Conservation (phyloP, 2,888 invertebrate species). For the Clepsis dumicolana region DNA sequence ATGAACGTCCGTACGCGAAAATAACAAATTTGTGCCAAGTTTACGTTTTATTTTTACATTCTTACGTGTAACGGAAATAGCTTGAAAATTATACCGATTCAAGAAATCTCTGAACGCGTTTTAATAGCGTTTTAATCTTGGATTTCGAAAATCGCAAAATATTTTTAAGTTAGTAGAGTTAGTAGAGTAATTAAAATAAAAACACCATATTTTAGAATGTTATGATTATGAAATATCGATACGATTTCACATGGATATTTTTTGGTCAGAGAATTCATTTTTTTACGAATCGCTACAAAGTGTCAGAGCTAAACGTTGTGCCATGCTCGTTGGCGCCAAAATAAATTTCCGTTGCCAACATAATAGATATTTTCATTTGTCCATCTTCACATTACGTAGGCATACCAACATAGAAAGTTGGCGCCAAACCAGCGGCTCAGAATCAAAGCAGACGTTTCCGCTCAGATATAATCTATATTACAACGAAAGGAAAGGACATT, state of each 20-base stretch:
- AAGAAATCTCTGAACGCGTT: conserved; percentile 25
- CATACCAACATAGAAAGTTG: conserved; percentile 41
- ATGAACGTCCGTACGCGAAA: conserved; percentile 31
- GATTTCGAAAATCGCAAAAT: neutral
- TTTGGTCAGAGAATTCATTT: neutral
- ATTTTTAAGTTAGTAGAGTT: too few relatives aligned
- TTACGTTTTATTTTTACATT: conserved; percentile 42
- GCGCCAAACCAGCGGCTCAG: conserved; percentile 40
- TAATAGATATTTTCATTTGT: conserved; percentile 22
- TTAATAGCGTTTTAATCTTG: neutral
- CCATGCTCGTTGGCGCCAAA: conserved; percentile 26
- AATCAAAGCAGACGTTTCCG: conserved; percentile 32
- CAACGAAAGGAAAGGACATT: neutral
- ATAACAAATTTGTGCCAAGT: conserved; percentile 43
- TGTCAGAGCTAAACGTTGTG: neutral
- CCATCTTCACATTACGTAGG: conserved; percentile 29
- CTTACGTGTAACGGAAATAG: conserved; percentile 39
- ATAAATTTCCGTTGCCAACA: conserved; percentile 20
- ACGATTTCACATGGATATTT: neutral
- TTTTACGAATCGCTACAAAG: neutral
- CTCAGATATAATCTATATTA: conserved; percentile 29
- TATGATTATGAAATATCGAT: too few relatives aligned
- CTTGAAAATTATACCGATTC: conserved; percentile 25
- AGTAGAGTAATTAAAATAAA: too few relatives aligned
- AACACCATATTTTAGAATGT: too few relatives aligned